Evolutionary conservation across 2,797 vertebrate species (phyloP).

Genomic region (Anguilla pacifica): DNA sequence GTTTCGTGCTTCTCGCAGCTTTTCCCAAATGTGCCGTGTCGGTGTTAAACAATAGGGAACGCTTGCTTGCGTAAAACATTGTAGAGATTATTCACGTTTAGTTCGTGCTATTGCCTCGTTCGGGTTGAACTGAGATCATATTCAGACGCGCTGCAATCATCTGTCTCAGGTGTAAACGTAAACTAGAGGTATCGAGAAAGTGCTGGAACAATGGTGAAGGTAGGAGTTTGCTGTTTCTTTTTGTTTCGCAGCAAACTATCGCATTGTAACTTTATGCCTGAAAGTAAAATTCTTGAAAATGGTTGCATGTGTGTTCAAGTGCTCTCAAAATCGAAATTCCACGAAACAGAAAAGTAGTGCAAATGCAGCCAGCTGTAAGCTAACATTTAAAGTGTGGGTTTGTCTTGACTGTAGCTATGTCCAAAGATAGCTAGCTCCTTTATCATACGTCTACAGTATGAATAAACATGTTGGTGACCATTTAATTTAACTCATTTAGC

Average conservation of each 20-base stretch:
- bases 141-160: conserved; percentile 14
- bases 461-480: background rate
- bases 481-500: background rate
- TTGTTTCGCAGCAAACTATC: background rate
- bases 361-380: background rate
- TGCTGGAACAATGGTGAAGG: conserved; percentile 71
- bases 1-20: background rate
- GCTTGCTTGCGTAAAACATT: background rate
- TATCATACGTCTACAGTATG: background rate
- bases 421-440: background rate
- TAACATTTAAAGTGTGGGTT: background rate
- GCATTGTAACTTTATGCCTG: background rate
- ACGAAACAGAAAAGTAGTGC: background rate
- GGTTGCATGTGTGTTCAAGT: background rate
- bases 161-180: conserved; percentile 56
- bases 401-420: background rate
- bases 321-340: background rate
- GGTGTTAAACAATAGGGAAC: background rate
- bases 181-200: conserved; percentile 33
- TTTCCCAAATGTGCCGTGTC: background rate
- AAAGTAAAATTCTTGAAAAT: background rate
- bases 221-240: conserved; percentile 43
- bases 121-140: background rate
- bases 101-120: background rate
- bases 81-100: background rate